These are phyloP conservation scores for Rhagoletis pomonella DNA, from an alignment of 1,140 invertebrate species.

Conservation along the genomic window DNA sequence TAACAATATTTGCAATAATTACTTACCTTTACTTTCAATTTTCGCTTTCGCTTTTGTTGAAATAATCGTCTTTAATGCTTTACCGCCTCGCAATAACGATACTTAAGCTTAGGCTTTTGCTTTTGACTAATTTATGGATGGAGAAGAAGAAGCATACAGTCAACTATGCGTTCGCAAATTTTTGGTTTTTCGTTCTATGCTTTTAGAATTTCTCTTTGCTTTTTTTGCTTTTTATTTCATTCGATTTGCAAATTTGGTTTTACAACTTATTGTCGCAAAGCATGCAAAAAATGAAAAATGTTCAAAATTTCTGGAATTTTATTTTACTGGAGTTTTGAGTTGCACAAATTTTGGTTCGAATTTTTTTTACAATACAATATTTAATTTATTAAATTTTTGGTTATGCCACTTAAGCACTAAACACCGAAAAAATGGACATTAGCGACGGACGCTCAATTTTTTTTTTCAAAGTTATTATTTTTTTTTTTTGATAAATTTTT, in stretches of 20 bases:
- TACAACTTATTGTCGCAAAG: slow-evolving; percentile 15
- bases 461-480: background rate
- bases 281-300: slow-evolving; percentile 41
- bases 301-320: background rate
- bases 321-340: background rate
- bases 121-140: slow-evolving; percentile 42
- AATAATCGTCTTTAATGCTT: background rate
- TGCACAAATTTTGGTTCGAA: slow-evolving; percentile 42
- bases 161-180: slow-evolving; percentile 9
- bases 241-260: background rate
- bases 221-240: background rate
- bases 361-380: background rate
- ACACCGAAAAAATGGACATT: slow-evolving; percentile 57
- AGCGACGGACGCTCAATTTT: background rate
- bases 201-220: background rate
- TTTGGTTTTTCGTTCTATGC: slow-evolving; percentile 31
- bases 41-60: background rate
- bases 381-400: background rate
- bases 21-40: background rate
- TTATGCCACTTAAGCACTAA: slow-evolving; percentile 54
- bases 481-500: slow-evolving; percentile 17
- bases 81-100: background rate
- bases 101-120: slow-evolving; percentile 20
- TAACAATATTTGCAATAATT: background rate
- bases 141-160: slow-evolving; percentile 50